Base-by-base conservation (phyloP, 2,888 invertebrate genomes). In the Agriopis aurantiaria region DNA sequence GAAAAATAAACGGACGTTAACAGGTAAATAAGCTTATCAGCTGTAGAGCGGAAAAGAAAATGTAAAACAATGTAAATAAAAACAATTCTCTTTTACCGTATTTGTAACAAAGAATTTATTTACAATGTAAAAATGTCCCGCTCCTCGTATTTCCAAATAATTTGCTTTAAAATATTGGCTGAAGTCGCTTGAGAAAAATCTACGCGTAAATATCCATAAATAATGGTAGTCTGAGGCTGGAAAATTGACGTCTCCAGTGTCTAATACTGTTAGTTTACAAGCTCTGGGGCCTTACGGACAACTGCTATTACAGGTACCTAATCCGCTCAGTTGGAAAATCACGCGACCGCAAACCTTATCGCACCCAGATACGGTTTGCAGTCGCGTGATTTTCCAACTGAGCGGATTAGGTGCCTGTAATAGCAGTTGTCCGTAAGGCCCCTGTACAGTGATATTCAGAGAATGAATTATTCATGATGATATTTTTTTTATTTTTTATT, bases 1-100 rank as follows among this genome's bases (percentile, higher is more conserved):
- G 40, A 53, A 43, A 51, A 23, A 65, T 23, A 23, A 43, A 41
- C 48, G 10, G 45, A 43, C 12, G 52, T 12, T 49, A 43, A 58
- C 41, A 45, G 49, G 49, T n/a, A 49, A 49, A 60, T 55, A 66
- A 56, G 53, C 55, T 41, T 66, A 65, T 65, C 65, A 46, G 40
- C 10, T 46, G 40, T 9, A 23, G 45, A n/a, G 5, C 33, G 33
- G 48, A 55, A 59, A 60, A 46, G 23, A 49, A 60, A 60, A 48
- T 33, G 51, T 41, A 48, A 53, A 40, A 51, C 46, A 59, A 65
- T 59, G n/a, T 43, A 52, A 33, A 58, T 40, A 65, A 33, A 41
- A 52, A 49, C 17, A 48, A n/a, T n/a, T n/a, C n/a, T n/a, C n/a
- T n/a, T n/a, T 45, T 41, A n/a, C 40, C 33, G n/a, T 55, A 1